These are phyloP conservation scores for Schizopygopsis malacanthus DNA, from an alignment of 2,797 vertebrate genomes.

Conservation along the genomic window DNA sequence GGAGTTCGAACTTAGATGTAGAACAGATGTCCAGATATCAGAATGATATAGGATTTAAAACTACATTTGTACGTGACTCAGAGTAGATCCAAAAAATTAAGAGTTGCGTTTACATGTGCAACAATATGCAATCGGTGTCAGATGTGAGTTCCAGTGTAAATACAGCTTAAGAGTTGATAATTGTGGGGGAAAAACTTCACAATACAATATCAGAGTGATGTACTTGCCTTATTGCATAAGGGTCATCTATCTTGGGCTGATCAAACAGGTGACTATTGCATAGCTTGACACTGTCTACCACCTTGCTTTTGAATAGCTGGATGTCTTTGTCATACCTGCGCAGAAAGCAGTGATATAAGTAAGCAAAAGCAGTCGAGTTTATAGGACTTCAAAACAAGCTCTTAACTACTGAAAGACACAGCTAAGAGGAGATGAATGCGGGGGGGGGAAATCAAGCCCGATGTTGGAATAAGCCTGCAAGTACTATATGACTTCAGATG, in stretches of 20 bases:
- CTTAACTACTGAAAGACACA: background rate
- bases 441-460: background rate
- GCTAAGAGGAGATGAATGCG: background rate
- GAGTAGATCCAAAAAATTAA: background rate
- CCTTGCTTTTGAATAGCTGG: conserved; percentile 97
- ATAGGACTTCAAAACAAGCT: background rate
- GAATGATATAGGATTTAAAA: background rate
- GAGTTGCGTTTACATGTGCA: background rate
- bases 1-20: background rate
- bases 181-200: background rate
- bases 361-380: conserved; percentile 2
- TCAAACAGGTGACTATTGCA: conserved; percentile 97
- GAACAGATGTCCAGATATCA: background rate
- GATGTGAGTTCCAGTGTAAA: background rate
- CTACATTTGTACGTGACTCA: background rate
- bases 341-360: conserved; percentile 34
- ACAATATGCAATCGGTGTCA: background rate
- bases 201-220: background rate
- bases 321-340: conserved; percentile 94
- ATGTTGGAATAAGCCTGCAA: conserved; percentile 11
- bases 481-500: background rate
- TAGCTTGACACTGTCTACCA: conserved; percentile 93
- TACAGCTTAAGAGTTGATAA: background rate
- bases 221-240: conserved; percentile 94
- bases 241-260: conserved; percentile 95